Evolutionary conservation across 1,140 invertebrate species (phyloP), one percentile per base, ranked within the genome.

Genomic region (Nixonia krombeini): DNA sequence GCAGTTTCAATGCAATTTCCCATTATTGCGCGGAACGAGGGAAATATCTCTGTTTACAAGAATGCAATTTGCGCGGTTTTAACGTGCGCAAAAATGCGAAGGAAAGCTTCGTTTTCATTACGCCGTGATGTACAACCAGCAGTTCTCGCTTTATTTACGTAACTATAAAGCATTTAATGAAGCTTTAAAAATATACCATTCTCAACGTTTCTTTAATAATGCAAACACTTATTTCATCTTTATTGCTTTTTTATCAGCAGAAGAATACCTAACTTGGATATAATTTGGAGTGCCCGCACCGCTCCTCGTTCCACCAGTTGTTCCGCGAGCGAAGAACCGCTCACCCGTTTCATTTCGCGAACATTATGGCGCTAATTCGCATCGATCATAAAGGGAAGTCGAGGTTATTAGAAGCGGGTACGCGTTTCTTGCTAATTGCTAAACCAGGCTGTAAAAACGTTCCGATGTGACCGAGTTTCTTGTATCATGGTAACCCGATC

Each of bases 401-500:
- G 26, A 41, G 15, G 25, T 26, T 9, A 9, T 26, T 26, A 26
- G 25, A 9, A 26, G 4, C 25, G 25, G 9, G 9, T 9, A 41
- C 28, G 12, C 26, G 18, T 25, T 49, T 35, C 6, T 18, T 38
- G 44, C 33, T 51, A 44, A 52, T 52, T 40, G 37, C 26, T 31
- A 10, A 15, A 21, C 15, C 28, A 29, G 33, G 23, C n/a, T 21
- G 29, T 29, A 33, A 53, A 58, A 50, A 68, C 64, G 58, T 53
- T 49, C 26, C 66, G 46, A 16, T 45, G 15, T 70, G 71, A 70
- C 71, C 71, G 56, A 73, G 63, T 73, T 68, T 53, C 63, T 58
- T 55, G 29, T 71, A 68, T 69, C 58, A 29, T 44, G 25, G 67
- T 67, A 71, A 65, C 64, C 50, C 57, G 63, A 73, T 73, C 68